Conservation (phyloP, 2,113 vertebrate species). For the Willisornis vidua region DNA sequence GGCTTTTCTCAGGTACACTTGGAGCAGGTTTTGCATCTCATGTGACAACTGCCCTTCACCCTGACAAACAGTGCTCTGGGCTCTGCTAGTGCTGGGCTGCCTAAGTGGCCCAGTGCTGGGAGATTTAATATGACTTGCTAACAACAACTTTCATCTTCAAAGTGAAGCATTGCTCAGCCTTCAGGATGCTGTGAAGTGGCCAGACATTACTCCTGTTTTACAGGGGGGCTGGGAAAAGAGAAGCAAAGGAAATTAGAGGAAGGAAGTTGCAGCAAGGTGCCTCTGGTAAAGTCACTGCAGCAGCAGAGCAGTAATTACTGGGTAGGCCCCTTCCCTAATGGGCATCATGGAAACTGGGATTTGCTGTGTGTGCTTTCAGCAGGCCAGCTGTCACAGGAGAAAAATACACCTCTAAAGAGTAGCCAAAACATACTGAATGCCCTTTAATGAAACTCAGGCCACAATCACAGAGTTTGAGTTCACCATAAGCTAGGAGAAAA, state of each 20-base stretch:
- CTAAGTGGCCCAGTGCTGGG: neutral
- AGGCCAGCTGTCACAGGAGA: neutral
- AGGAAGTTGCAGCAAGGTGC: neutral
- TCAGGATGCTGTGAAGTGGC: neutral
- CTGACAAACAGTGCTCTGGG: neutral
- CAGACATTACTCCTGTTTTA: neutral
- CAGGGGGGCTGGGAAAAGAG: neutral
- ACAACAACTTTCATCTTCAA: slow-evolving; percentile 1
- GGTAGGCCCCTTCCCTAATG: neutral
- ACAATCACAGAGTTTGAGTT: neutral
- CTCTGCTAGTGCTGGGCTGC: neutral
- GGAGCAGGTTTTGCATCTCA: neutral
- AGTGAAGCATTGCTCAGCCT: neutral
- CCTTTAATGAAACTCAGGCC: neutral
- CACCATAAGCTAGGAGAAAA: neutral
- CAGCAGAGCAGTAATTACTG: slow-evolving; percentile 1
- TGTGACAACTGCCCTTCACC: neutral
- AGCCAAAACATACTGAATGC: neutral
- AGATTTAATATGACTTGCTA: neutral
- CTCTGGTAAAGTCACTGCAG: neutral
- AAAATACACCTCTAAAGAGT: neutral
- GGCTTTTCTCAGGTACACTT: neutral
- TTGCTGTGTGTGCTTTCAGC: neutral
- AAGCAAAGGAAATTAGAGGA: slow-evolving; percentile 45
- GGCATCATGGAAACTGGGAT: neutral